phyloP scores from a whole-genome alignment of 1,140 invertebrate species.

The Xylocopa sonorina region DNA sequence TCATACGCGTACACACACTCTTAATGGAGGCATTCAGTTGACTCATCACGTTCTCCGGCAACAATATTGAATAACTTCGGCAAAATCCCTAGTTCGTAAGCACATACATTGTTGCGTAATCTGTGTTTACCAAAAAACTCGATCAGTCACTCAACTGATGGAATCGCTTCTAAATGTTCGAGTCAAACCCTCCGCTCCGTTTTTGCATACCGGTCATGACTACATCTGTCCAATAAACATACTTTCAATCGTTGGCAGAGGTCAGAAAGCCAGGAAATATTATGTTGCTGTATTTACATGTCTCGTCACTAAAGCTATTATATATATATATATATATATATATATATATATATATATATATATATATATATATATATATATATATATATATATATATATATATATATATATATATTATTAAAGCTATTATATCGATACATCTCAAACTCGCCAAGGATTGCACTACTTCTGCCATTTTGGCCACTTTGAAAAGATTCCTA shows the following conservation, averaged over 20 bases:
- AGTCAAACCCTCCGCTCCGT: conserved; percentile 59
- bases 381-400: too few species aligned
- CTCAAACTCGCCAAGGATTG: conserved; percentile 17
- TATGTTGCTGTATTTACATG: conserved; percentile 62
- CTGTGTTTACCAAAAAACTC: conserved; percentile 48
- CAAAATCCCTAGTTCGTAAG: conserved; percentile 42
- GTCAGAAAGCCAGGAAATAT: conserved; percentile 36
- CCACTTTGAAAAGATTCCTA: conserved; percentile 3
- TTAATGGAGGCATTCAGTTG: conserved; percentile 61
- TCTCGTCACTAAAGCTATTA: conserved; percentile 38
- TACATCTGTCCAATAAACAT: conserved; percentile 76
- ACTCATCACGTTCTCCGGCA: conserved; percentile 46
- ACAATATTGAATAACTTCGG: conserved; percentile 65
- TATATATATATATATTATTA: too few species aligned
- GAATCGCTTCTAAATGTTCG: conserved; percentile 68
- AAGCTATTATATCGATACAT: too few species aligned
- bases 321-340: too few species aligned
- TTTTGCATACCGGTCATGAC: conserved; percentile 71
- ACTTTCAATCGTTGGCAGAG: conserved; percentile 57
- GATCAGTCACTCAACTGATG: conserved; percentile 71
- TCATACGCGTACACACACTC: conserved; percentile 31
- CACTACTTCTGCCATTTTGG: conserved; percentile 11
- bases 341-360: too few species aligned
- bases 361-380: too few species aligned
- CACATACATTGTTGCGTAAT: conserved; percentile 45